Evolutionary conservation across 2,888 invertebrate species (phyloP).

Genomic region (Exephanes ischioxanthus): DNA sequence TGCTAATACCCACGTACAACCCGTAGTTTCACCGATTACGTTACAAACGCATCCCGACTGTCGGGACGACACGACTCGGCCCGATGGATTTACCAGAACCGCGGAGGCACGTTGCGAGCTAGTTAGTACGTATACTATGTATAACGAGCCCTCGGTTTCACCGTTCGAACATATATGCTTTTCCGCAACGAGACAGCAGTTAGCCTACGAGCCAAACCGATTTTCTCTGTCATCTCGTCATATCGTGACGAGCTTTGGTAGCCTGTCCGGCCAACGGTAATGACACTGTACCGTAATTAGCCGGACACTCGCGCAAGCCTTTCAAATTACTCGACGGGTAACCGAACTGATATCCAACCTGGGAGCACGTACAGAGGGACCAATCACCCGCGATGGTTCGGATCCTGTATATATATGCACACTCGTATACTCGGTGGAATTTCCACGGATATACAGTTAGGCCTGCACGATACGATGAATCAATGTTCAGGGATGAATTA

Average conservation of each 20-base stretch:
- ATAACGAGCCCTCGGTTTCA: slow-evolving; percentile 24
- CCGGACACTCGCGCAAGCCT: slow-evolving; percentile 26
- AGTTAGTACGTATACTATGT: slow-evolving; percentile 41
- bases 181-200: slow-evolving; percentile 43
- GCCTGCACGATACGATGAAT: not conserved
- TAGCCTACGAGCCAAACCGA: slow-evolving; percentile 27
- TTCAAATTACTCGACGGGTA: slow-evolving; percentile 52
- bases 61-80: slow-evolving; percentile 52
- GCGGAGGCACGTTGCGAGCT: slow-evolving; percentile 57
- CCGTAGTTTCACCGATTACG: slow-evolving; percentile 52
- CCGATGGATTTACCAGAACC: slow-evolving; percentile 57
- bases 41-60: slow-evolving; percentile 33
- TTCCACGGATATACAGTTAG: not conserved
- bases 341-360: slow-evolving; percentile 28
- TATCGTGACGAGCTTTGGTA: slow-evolving; percentile 51
- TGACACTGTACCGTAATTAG: slow-evolving; percentile 55
- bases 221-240: slow-evolving; percentile 55
- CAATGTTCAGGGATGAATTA: not conserved
- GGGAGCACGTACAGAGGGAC: slow-evolving; percentile 26
- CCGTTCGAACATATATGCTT: slow-evolving; percentile 41
- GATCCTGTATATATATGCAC: slow-evolving; percentile 3
- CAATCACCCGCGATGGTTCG: slow-evolving; percentile 21
- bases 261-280: slow-evolving; percentile 44
- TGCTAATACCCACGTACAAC: slow-evolving; percentile 11
- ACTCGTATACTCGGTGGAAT: not conserved